Base-by-base conservation (phyloP, 2,797 vertebrate species). In the Catamblyrhynchus diadema region DNA sequence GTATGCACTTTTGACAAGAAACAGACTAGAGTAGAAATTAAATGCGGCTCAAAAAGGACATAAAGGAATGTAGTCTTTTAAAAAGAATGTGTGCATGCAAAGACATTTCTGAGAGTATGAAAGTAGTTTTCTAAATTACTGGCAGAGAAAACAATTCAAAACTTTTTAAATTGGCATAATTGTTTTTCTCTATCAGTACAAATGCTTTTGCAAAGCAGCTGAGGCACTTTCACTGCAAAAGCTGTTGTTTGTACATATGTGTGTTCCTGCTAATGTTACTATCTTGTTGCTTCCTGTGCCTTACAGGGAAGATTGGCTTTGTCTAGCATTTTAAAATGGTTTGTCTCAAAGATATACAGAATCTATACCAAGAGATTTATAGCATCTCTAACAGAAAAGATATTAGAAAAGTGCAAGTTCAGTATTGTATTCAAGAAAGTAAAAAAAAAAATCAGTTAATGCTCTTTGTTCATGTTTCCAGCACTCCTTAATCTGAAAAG, bases 1-100 rank as follows among this genome's bases (percentile, higher is more conserved):
- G 9, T 56, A 75, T 48, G 42, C n/a, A 72, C 81, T 94, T 96
- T 81, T 96, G 59, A 94, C 41, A 86, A 93, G 84, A 90, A 90
- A 70, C 79, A 93, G 92, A n/a, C 85, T 72, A 66, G 23, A 75
- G 56, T 2, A 62, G 79, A 79, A 91, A 88, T 53, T 16, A 95
- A 93, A 85, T 57, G n/a, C 56, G 77, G 39, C 59, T 69, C 35
- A 65, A 69, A 94, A 78, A 81, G 33, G 27, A 66, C 16, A 1
- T 32, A 10, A 78, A 90, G 51, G 87, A 95, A 62, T 53, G 41
- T 37, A 21, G 42, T 42, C 37, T 83, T 81, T 93, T 30, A 45
- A 51, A 75, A 87, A 74, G 24, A 78, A 39, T 37, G 28, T 22
- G 10, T 41, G 24, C 15, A 11, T 48, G 50, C 39, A 69, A 86